A percentile compares a stretch with the other conserved stretches of the same genome.
phyloP scores from a whole-genome alignment of 2,113 vertebrate species.

The Planiliza haematocheilus region DNA sequence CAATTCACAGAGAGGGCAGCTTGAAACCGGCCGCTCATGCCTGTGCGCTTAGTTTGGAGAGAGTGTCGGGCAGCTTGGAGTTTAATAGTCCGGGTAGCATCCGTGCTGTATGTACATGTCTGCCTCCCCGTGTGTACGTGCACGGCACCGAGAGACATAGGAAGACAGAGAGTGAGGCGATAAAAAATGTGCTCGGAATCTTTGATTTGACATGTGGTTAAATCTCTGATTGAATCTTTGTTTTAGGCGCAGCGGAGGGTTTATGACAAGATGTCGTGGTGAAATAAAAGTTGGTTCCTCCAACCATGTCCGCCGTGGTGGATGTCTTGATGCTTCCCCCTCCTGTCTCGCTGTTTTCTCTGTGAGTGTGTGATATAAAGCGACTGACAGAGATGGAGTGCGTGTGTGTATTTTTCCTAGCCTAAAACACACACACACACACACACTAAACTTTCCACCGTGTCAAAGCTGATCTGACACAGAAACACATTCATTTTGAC shows the following conservation, averaged over 20 bases:
- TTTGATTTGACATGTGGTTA: slow-evolving; percentile 52
- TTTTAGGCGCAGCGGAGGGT: slow-evolving; percentile 49
- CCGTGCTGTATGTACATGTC: slow-evolving; percentile 79
- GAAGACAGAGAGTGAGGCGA: background rate
- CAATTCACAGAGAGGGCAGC: slow-evolving; percentile 89
- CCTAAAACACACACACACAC: background rate
- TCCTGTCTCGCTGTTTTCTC: background rate
- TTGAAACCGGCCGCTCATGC: slow-evolving; percentile 86
- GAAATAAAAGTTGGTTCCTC: slow-evolving; percentile 68
- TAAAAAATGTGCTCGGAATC: slow-evolving; percentile 49
- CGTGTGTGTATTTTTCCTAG: background rate
- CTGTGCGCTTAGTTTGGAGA: slow-evolving; percentile 80
- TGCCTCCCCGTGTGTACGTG: slow-evolving; percentile 70
- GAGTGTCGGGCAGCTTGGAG: slow-evolving; percentile 83
- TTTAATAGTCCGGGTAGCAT: slow-evolving; percentile 86
- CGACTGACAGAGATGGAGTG: slow-evolving; percentile 12
- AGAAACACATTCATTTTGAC: slow-evolving; percentile 49
- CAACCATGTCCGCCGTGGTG: slow-evolving; percentile 48
- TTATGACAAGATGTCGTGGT: slow-evolving; percentile 60
- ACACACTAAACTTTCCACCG: slow-evolving; percentile 45
- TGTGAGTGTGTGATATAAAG: slow-evolving; percentile 25
- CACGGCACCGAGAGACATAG: slow-evolving; percentile 11
- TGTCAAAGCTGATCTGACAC: slow-evolving; percentile 54
- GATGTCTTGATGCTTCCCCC: slow-evolving; percentile 3
- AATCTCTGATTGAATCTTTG: slow-evolving; percentile 62